These are phyloP conservation scores for Trypoxylus dichotomus DNA, from an alignment of 1,140 invertebrate genomes.

Conservation along the genomic window DNA sequence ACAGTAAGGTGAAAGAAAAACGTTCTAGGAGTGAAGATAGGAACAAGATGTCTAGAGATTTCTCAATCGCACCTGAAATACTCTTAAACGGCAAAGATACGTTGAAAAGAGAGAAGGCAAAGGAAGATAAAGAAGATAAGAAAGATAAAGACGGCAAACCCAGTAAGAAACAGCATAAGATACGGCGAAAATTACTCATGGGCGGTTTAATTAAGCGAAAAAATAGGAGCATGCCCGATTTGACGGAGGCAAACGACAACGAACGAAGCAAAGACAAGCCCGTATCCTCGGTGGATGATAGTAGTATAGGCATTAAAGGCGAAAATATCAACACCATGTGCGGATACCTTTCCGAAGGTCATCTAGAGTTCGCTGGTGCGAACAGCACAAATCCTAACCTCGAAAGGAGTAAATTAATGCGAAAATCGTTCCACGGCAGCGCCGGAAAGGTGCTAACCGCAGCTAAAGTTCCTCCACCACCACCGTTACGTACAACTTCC, in stretches of 20 bases:
- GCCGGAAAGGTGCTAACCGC: constrained; percentile 76
- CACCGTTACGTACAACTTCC: constrained; percentile 83
- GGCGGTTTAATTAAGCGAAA: constrained; percentile 85
- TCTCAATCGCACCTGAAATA: constrained; percentile 62
- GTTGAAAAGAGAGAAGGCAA: constrained; percentile 59
- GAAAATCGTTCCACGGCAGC: constrained; percentile 86
- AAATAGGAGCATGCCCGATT: constrained; percentile 88
- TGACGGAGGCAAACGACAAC: constrained; percentile 71
- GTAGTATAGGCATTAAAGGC: constrained; percentile 66
- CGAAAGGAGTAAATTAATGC: constrained; percentile 83
- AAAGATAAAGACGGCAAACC: constrained; percentile 66
- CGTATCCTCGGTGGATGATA: constrained; percentile 72
- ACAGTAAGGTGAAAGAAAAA: constrained; percentile 67
- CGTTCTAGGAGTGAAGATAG: constrained; percentile 80
- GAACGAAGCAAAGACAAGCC: constrained; percentile 52
- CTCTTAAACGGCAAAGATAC: constrained; percentile 60
- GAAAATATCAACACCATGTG: constrained; percentile 66
- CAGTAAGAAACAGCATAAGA: constrained; percentile 89
- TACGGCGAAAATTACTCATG: constrained; percentile 84
- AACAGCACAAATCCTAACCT: constrained; percentile 75
- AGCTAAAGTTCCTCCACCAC: constrained; percentile 83
- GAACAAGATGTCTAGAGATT: constrained; percentile 71
- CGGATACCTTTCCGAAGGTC: constrained; percentile 85
- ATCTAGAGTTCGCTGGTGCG: constrained; percentile 71
- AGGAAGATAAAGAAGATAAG: constrained; percentile 62